These are phyloP conservation scores for Automeris io DNA, from an alignment of 2,888 invertebrate species.

Conservation along the genomic window DNA sequence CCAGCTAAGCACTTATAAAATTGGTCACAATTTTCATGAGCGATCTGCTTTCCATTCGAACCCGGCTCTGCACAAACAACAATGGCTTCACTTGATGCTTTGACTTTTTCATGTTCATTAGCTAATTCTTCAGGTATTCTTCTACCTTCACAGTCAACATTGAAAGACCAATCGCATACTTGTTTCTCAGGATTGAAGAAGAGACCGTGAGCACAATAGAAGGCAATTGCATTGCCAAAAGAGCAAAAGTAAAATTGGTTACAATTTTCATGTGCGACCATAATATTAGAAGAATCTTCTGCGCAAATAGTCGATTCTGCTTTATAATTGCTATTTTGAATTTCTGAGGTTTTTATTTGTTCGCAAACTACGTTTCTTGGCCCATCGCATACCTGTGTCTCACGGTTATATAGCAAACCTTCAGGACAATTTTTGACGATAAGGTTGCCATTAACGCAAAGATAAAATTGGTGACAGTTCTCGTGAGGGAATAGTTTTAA, in stretches of 20 bases:
- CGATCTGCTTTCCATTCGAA: not conserved
- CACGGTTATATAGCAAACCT: conserved; percentile 10
- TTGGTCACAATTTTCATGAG: conserved; percentile 12
- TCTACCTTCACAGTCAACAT: conserved; percentile 13
- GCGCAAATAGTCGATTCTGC: not conserved
- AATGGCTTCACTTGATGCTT: not conserved
- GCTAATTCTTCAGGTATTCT: no score
- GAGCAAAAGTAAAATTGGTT: conserved; percentile 15
- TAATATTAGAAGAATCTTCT: not conserved
- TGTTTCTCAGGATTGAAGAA: conserved; percentile 9
- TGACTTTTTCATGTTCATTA: not conserved
- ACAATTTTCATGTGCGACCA: conserved; percentile 9
- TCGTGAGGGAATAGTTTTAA: no score
- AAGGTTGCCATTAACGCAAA: conserved; percentile 9
- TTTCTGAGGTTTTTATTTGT: conserved; percentile 1
- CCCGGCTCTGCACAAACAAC: not conserved
- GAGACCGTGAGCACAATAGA: conserved; percentile 9
- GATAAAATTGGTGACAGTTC: conserved; percentile 17
- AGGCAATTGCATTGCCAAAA: conserved; percentile 2
- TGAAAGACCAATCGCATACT: conserved; percentile 14
- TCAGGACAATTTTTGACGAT: conserved; percentile 8
- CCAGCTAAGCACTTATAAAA: conserved; percentile 14
- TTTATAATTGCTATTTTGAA: not conserved
- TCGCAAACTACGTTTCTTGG: conserved; percentile 11
- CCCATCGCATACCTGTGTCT: conserved; percentile 15